phyloP scores from a whole-genome alignment of 2,888 invertebrate species.

The Antheraea yamamai region DNA sequence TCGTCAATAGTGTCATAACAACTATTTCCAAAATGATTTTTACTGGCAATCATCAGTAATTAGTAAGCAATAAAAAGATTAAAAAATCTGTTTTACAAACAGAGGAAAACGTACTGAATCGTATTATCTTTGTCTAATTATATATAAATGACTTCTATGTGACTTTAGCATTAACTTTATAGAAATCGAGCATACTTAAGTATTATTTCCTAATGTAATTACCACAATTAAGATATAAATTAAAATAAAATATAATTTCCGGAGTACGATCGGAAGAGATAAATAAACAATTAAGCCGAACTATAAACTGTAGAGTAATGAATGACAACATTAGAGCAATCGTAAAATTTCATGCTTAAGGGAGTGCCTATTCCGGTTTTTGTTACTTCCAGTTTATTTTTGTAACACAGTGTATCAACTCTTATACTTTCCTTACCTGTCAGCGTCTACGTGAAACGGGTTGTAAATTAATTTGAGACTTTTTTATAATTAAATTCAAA shows the following conservation, averaged over 20 bases:
- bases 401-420: not conserved
- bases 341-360: conserved; percentile 63
- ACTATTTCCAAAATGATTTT: no score
- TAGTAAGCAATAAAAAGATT: no score
- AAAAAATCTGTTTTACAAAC: no score
- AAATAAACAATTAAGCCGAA: conserved; percentile 45
- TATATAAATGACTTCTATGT: no score
- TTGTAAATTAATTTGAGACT: not conserved
- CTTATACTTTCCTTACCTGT: conserved; percentile 15
- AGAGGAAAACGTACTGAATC: no score
- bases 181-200: not conserved
- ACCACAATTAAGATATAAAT: not conserved
- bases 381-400: conserved; percentile 12
- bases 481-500: no score
- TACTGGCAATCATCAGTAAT: no score
- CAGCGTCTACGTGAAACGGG: not conserved
- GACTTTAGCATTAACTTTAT: not conserved
- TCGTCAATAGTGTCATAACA: no score
- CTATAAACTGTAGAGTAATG: conserved; percentile 65
- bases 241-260: not conserved
- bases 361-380: conserved; percentile 35
- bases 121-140: no score
- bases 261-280: conserved; percentile 51
- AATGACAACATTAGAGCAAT: conserved; percentile 61
- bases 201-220: not conserved